phyloP scores from a whole-genome alignment of 1,140 invertebrate species.

The Oedothorax gibbosus region DNA sequence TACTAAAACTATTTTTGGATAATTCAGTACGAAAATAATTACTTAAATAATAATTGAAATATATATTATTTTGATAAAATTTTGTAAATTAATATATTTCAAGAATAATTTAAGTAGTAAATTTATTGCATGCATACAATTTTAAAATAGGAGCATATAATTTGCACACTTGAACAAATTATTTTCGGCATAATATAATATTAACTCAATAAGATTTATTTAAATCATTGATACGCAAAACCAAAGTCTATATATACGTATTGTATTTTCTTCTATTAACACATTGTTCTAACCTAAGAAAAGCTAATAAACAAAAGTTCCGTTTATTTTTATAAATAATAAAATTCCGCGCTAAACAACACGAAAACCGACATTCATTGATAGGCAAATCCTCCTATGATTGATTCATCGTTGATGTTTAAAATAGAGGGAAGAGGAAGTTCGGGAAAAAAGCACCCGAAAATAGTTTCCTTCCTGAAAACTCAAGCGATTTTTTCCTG shows the following conservation, averaged over 20 bases:
- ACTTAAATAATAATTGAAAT: not conserved
- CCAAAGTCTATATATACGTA: too few relatives aligned
- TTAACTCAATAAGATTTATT: too few relatives aligned
- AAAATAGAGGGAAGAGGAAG: not conserved
- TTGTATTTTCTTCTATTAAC: too few relatives aligned
- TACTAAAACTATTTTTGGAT: too few relatives aligned
- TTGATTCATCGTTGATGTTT: conserved; percentile 32
- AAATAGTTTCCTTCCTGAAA: conserved; percentile 45
- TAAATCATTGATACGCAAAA: too few relatives aligned
- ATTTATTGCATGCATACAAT: not conserved
- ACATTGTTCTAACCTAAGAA: too few relatives aligned
- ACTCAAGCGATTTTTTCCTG: conserved; percentile 40
- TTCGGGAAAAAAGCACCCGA: conserved; percentile 18
- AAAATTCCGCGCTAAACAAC: not conserved
- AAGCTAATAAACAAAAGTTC: too few relatives aligned
- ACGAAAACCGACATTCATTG: conserved; percentile 17
- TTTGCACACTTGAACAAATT: not conserved
- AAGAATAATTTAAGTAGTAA: not conserved
- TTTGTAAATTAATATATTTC: not conserved
- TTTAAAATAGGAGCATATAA: not conserved
- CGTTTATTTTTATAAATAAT: not conserved
- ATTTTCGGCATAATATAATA: too few relatives aligned
- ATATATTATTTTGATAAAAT: not conserved
- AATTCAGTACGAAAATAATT: not conserved
- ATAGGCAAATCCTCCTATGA: conserved; percentile 31